A percentile compares a stretch with the other conserved stretches of the same genome.
These are phyloP conservation scores for Epizoanthus rinbou DNA, from an alignment of 92 coral and sea anemone species.

Conservation along the genomic window DNA sequence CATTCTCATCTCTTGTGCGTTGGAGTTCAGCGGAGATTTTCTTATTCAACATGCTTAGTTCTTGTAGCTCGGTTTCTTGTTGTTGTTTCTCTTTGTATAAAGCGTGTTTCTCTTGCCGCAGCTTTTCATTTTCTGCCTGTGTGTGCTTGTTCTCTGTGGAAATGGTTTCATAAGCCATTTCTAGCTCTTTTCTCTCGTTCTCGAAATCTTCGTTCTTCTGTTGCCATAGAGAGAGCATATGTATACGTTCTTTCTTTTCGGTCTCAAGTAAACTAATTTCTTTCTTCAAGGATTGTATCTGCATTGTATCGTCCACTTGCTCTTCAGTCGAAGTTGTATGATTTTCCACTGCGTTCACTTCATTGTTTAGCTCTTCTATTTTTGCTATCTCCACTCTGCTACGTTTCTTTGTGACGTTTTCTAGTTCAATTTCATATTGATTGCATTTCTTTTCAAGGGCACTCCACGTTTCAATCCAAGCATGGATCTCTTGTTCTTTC, in stretches of 20 bases:
- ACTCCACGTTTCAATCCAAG: slow-evolving; percentile 24
- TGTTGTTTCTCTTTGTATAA: slow-evolving; percentile 41
- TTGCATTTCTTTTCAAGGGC: slow-evolving; percentile 11
- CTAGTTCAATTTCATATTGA: slow-evolving; percentile 7
- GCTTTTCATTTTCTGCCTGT: slow-evolving; percentile 37
- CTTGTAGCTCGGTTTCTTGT: neutral
- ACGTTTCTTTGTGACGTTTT: slow-evolving; percentile 12
- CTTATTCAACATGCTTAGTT: neutral
- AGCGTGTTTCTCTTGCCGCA: slow-evolving; percentile 38
- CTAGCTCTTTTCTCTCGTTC: neutral
- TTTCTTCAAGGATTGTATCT: neutral
- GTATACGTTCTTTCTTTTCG: slow-evolving; percentile 37
- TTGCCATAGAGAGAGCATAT: too few species aligned
- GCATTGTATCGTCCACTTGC: too few species aligned
- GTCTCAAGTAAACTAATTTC: slow-evolving; percentile 26
- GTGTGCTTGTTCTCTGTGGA: slow-evolving; percentile 11
- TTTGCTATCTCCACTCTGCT: neutral
- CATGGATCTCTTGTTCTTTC: slow-evolving; percentile 40
- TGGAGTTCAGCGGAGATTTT: neutral
- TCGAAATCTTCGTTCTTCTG: too few species aligned
- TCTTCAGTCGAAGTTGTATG: too few species aligned
- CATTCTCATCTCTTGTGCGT: neutral
- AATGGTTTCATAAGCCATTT: neutral
- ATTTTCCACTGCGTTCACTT: too few species aligned
- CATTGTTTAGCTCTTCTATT: too few species aligned